These are phyloP conservation scores for Ariolimax columbianus DNA, from an alignment of 2,888 invertebrate genomes.

Conservation along the genomic window DNA sequence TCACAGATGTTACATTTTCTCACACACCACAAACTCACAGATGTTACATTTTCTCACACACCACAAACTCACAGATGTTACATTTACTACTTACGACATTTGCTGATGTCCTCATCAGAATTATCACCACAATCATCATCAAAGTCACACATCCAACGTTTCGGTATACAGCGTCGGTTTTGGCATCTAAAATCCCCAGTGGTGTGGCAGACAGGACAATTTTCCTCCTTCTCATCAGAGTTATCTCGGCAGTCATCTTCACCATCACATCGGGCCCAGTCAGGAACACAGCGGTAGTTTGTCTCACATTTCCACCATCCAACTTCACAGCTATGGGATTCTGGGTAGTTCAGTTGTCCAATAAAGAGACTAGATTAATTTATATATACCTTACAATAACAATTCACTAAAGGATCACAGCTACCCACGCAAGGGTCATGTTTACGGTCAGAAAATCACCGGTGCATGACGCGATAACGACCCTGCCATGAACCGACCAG, in stretches of 20 bases:
- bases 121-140: constrained; percentile 98
- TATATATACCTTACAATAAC: too few relatives aligned
- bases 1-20: too few relatives aligned
- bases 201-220: constrained; percentile 92
- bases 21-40: too few relatives aligned
- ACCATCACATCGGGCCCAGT: constrained; percentile 98
- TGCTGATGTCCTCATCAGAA: constrained; percentile 83
- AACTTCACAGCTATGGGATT: constrained; percentile 93
- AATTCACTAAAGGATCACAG: too few relatives aligned
- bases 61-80: not conserved
- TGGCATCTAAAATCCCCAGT: constrained; percentile 95
- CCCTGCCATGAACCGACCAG: too few relatives aligned
- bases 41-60: too few relatives aligned
- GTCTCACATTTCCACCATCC: constrained; percentile 98
- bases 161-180: constrained; percentile 89
- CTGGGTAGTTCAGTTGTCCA: too few relatives aligned
- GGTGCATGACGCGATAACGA: too few relatives aligned
- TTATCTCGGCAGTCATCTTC: constrained; percentile 97
- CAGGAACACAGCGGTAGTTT: constrained; percentile 96
- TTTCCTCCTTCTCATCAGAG: constrained; percentile 93
- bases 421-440: too few relatives aligned
- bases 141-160: constrained; percentile 87
- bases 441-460: too few relatives aligned
- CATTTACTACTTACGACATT: constrained; percentile 67
- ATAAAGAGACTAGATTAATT: too few relatives aligned